These are phyloP conservation scores for Corythoichthys haematopterus DNA, from an alignment of 2,113 vertebrate genomes.

Conservation along the genomic window DNA sequence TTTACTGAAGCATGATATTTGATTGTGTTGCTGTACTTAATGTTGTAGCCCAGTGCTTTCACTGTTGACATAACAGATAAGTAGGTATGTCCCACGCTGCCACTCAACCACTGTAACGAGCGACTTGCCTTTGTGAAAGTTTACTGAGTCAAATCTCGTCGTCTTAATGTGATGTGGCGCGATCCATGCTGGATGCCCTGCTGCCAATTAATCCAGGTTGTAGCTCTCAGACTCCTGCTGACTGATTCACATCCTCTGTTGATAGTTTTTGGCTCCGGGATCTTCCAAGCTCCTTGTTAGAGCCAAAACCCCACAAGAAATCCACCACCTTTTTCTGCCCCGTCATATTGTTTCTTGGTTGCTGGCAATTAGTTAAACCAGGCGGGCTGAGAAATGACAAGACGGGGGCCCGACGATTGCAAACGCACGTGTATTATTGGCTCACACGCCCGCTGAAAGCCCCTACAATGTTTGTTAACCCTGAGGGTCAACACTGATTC, in stretches of 20 bases:
- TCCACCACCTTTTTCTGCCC: conserved; percentile 66
- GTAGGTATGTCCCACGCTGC: conserved; percentile 45
- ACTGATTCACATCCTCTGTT: conserved; percentile 89
- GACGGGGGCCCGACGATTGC: conserved; percentile 85
- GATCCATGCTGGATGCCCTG: conserved; percentile 78
- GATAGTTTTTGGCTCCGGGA: conserved; percentile 88
- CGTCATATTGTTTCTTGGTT: conserved; percentile 85
- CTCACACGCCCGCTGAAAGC: conserved; percentile 85
- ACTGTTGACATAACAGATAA: conserved; percentile 34
- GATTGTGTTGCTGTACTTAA: not conserved
- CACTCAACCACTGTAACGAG: conserved; percentile 62
- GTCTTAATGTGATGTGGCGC: conserved; percentile 84
- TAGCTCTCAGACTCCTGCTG: conserved; percentile 89
- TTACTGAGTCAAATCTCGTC: conserved; percentile 84
- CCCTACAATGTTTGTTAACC: conserved; percentile 99
- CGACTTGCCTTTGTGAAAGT: conserved; percentile 79
- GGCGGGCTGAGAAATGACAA: conserved; percentile 86
- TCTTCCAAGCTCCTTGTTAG: conserved; percentile 85
- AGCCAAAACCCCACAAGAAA: conserved; percentile 74
- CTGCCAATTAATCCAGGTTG: conserved; percentile 93
- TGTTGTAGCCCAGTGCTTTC: not conserved
- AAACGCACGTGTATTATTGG: conserved; percentile 76
- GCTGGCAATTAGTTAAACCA: conserved; percentile 94
- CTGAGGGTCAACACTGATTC: conserved; percentile 92
- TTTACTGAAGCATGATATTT: not conserved